Percentiles rank a stretch among this genome's conserved stretches.
Evolutionary conservation across 2,888 invertebrate genomes (phyloP).

Genomic region (Andrena dorsata): DNA sequence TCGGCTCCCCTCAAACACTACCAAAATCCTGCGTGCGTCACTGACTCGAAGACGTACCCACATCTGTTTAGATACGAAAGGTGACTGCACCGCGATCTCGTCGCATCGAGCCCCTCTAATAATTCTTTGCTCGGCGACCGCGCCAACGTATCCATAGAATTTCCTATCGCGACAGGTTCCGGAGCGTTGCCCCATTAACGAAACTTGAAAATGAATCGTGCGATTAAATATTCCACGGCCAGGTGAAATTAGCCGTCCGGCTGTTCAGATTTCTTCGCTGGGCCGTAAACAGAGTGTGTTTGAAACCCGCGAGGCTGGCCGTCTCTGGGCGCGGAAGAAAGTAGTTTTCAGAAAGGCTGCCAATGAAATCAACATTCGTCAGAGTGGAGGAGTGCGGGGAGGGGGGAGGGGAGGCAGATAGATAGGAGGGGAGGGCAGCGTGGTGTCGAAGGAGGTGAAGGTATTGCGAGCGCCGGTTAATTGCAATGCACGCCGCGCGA

Average conservation of each 20-base stretch:
- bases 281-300: conserved; percentile 16
- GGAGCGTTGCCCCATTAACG: not conserved
- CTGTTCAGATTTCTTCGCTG: conserved; percentile 7
- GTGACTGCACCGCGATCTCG: no score
- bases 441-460: conserved; percentile 64
- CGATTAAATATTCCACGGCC: conserved; percentile 9
- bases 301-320: not conserved
- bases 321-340: conserved; percentile 32
- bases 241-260: conserved; percentile 29
- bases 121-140: no score
- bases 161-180: not conserved
- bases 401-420: no score
- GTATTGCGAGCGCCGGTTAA: conserved; percentile 65
- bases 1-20: no score
- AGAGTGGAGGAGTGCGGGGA: not conserved
- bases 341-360: conserved; percentile 53
- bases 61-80: no score
- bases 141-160: no score
- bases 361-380: conserved; percentile 48
- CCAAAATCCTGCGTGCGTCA: no score
- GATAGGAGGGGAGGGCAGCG: conserved; percentile 13
- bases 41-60: no score
- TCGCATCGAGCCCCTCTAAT: no score
- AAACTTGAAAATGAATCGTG: not conserved
- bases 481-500: conserved; percentile 67